Base-by-base conservation (phyloP, 2,888 invertebrate genomes). In the Lypha dubia region DNA sequence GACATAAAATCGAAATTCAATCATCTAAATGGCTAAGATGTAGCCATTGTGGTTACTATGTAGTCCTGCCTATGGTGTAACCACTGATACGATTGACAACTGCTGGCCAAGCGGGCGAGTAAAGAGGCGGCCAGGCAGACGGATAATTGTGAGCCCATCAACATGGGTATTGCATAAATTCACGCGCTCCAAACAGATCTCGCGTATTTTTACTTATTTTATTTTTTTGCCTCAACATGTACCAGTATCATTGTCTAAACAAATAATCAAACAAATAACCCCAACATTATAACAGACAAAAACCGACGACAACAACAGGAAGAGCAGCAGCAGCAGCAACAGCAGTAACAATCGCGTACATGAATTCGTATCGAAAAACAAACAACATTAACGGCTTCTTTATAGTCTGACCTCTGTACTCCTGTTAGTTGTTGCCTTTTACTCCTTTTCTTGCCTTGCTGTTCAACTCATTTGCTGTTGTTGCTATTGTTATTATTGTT, bases 121-220 rank as follows among this genome's bases (percentile, higher is more conserved):
- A 60, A 49, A 32, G 38, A 58, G 58, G 38, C 46, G 17, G 32
- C 44, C 56, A 13, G 38, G 51, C 62, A 44, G 58, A 51, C 60
- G 32, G 65, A n/a, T 68, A 77, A 62, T 62, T 41, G 71, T 76
- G 74, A 62, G 49, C 70, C 58, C 70, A 71, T 70, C 70, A 71
- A 22, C 49, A 68, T 60, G 58, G 60, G 53, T 86, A 89, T 90
- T 89, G 90, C 90, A 91, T 90, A 91, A 91, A 89, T 90, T 90
- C 90, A 91, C 91, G 90, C 90, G 90, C 88, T 87, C 70, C 58
- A 44, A 80, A 77, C 74, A 70, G 73, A 77, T 81, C 51, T 80
- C 60, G 75, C 73, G 76, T 84, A 67, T 20, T 20, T 51, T 73
- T 22, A 24, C 15, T 15, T 56, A 20, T 17, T 46, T 46, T 41